Conservation (phyloP, 2,888 invertebrate genomes). For the Chloroclystis v-ata region DNA sequence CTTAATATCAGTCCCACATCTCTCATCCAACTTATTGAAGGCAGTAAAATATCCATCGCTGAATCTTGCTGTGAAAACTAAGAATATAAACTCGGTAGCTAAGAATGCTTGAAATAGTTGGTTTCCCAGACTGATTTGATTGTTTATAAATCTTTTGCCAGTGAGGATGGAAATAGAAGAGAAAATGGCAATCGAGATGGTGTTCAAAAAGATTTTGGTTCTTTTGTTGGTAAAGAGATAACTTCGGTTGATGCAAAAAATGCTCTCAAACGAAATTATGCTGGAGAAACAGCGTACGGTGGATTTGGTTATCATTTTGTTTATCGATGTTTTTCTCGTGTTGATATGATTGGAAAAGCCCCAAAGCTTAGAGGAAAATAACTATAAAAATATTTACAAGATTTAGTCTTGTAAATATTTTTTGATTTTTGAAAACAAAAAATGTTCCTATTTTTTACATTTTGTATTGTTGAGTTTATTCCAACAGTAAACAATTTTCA, state of each 20-base stretch:
- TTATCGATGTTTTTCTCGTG: neutral
- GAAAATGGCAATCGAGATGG: slow-evolving; percentile 27
- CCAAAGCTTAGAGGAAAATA: too few species aligned
- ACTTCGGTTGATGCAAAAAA: slow-evolving; percentile 49
- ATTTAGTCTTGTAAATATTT: too few species aligned
- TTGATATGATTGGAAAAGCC: too few species aligned
- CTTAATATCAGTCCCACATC: slow-evolving; percentile 36
- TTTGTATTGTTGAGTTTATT: too few species aligned
- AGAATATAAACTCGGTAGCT: slow-evolving; percentile 31
- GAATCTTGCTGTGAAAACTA: slow-evolving; percentile 32
- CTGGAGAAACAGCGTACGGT: slow-evolving; percentile 32
- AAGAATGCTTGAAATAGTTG: slow-evolving; percentile 34
- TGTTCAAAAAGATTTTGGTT: slow-evolving; percentile 35
- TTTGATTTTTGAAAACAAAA: too few species aligned
- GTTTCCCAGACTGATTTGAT: neutral
- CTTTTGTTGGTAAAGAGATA: slow-evolving; percentile 35
- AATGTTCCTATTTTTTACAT: too few species aligned
- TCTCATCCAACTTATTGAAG: slow-evolving; percentile 43
- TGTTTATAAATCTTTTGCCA: slow-evolving; percentile 32
- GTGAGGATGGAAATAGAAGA: slow-evolving; percentile 21
- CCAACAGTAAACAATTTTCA: too few species aligned
- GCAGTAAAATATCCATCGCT: slow-evolving; percentile 32
- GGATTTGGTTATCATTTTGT: neutral
- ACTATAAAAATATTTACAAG: too few species aligned
- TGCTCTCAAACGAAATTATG: slow-evolving; percentile 42